Percentiles rank a stretch among this genome's conserved stretches.
These are phyloP conservation scores for Pseudorasbora parva DNA, from an alignment of 2,113 vertebrate species.

Conservation along the genomic window DNA sequence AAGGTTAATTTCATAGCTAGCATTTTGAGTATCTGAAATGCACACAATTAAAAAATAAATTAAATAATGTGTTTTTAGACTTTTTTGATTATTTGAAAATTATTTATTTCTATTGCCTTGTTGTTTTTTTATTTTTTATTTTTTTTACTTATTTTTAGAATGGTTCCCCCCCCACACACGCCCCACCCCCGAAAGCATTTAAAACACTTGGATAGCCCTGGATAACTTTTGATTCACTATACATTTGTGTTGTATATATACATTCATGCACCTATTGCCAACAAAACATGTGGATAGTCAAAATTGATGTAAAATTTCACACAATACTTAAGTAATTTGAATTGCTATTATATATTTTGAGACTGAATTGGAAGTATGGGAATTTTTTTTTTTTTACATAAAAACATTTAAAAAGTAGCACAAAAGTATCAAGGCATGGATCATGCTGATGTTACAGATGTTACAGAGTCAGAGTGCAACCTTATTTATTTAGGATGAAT, in stretches of 20 bases:
- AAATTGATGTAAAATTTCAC: background rate
- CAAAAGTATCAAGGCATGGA: background rate
- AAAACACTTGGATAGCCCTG: no score
- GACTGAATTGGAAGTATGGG: background rate
- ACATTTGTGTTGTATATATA: no score
- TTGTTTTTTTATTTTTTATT: background rate
- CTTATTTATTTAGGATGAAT: background rate
- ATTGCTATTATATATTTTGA: no score
- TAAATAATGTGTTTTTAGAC: no score
- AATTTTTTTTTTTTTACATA: no score
- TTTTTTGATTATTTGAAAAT: background rate
- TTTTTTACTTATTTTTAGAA: no score
- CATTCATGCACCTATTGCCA: no score
- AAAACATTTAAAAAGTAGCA: background rate
- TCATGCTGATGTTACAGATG: background rate
- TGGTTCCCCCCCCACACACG: no score
- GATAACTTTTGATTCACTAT: no score
- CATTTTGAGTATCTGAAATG: background rate
- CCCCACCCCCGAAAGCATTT: no score
- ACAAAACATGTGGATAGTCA: background rate
- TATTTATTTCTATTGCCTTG: background rate
- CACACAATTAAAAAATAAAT: background rate
- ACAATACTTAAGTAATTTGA: no score
- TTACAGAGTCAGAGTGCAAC: background rate
- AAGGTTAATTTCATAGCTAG: background rate